A percentile compares a stretch with the other conserved stretches of the same genome.
Conservation (phyloP, 1,140 invertebrate species). For the Drosophila azteca region DNA sequence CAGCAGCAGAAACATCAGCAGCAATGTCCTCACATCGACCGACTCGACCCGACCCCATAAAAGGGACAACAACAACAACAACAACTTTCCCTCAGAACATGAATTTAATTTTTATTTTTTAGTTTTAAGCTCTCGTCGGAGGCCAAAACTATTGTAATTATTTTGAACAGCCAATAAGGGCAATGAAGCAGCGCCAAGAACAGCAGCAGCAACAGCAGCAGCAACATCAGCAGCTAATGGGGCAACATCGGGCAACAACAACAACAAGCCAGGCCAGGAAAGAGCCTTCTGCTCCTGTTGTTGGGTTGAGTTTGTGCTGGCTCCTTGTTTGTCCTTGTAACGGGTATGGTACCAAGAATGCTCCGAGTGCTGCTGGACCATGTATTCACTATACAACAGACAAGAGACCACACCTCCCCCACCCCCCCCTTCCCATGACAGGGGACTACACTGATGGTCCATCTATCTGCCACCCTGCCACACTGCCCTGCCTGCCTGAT, state of each 20-base stretch:
- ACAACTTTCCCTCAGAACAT: conserved; percentile 40
- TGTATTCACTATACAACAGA: conserved; percentile 35
- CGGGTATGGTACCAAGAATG: conserved; percentile 51
- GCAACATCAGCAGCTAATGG: conserved; percentile 51
- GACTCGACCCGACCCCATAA: conserved; percentile 15
- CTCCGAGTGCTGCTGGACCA: conserved; percentile 24
- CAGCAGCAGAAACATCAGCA: not conserved
- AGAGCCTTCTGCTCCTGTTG: conserved; percentile 39
- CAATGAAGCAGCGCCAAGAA: conserved; percentile 43
- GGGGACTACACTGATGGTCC: not conserved
- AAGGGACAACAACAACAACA: conserved; percentile 5
- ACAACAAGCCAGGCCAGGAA: conserved; percentile 5
- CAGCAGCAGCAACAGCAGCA: conserved; percentile 25
- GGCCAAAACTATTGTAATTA: conserved; percentile 74
- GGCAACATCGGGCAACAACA: conserved; percentile 20
- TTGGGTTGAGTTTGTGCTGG: conserved; percentile 26
- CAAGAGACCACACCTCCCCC: not conserved
- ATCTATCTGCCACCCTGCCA: no score
- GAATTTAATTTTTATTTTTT: conserved; percentile 46
- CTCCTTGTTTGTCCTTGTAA: conserved; percentile 46
- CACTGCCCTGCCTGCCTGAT: no score
- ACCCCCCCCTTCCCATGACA: not conserved
- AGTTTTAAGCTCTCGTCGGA: not conserved
- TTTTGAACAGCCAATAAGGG: conserved; percentile 75
- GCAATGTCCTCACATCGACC: conserved; percentile 29